A percentile compares a stretch with the other conserved stretches of the same genome.
These are phyloP conservation scores for Stichopus chloronotus DNA, from an alignment of 35 echinoderm and acorn worm species.

Conservation along the genomic window DNA sequence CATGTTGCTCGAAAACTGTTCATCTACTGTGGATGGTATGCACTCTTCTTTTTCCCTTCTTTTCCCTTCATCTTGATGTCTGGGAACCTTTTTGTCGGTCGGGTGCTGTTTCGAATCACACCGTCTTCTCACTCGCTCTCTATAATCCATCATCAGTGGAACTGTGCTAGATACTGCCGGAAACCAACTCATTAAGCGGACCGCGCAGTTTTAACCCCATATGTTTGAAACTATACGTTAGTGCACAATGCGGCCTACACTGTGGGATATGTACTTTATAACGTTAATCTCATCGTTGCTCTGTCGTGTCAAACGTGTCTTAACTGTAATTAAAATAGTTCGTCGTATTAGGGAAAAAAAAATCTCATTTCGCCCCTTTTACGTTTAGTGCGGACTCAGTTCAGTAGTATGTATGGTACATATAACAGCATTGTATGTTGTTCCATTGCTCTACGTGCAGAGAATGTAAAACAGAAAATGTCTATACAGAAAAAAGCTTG, in stretches of 20 bases:
- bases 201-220: neutral
- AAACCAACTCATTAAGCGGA: slow-evolving; percentile 38
- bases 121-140: neutral
- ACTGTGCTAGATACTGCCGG: slow-evolving; percentile 30
- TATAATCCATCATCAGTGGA: slow-evolving; percentile 1
- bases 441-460: too few relatives aligned
- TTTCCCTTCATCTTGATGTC: too few relatives aligned
- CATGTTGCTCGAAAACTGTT: too few relatives aligned
- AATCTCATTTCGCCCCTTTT: too few relatives aligned
- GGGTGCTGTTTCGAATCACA: neutral
- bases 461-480: too few relatives aligned
- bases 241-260: neutral
- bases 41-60: too few relatives aligned
- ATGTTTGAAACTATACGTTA: neutral
- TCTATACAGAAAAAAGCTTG: too few relatives aligned
- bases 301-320: neutral
- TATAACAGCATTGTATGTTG: too few relatives aligned
- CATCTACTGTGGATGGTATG: too few relatives aligned
- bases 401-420: too few relatives aligned
- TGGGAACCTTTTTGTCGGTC: slow-evolving; percentile 12
- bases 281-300: neutral
- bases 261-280: neutral
- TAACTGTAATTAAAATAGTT: neutral
- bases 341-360: too few relatives aligned
- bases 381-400: too few relatives aligned